Conservation (phyloP, 2,888 invertebrate genomes). For the Lycaena phlaeas region DNA sequence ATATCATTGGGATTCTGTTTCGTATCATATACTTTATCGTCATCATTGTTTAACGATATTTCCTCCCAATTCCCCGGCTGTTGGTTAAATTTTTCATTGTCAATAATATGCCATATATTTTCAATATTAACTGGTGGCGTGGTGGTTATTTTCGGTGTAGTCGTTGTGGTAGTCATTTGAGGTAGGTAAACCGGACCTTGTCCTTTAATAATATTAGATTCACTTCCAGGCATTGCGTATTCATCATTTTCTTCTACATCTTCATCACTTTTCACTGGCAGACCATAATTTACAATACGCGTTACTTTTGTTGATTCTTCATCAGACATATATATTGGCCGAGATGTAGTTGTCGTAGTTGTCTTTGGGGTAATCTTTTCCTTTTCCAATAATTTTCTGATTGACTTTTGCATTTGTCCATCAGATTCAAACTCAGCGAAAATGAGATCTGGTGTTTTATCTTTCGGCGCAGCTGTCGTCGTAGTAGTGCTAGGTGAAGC, state of each 20-base stretch:
- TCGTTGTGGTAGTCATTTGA: slow-evolving; percentile 23
- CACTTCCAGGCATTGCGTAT: slow-evolving; percentile 30
- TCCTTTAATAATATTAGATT: slow-evolving; percentile 27
- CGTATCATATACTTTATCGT: slow-evolving; percentile 13
- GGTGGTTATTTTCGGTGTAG: slow-evolving; percentile 29
- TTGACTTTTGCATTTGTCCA: slow-evolving; percentile 43
- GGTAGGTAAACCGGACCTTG: slow-evolving; percentile 37
- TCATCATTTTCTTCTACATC: slow-evolving; percentile 21
- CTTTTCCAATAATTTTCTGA: slow-evolving; percentile 51
- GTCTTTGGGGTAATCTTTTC: slow-evolving; percentile 35
- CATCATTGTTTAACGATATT: slow-evolving; percentile 28
- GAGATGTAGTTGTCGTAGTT: slow-evolving; percentile 29
- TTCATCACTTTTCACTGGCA: slow-evolving; percentile 23
- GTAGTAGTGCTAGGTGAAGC: slow-evolving; percentile 28
- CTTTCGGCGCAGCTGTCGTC: slow-evolving; percentile 30
- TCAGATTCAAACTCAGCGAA: slow-evolving; percentile 62
- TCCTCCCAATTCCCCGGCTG: slow-evolving; percentile 49
- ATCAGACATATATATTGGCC: slow-evolving; percentile 51
- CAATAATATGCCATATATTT: slow-evolving; percentile 64
- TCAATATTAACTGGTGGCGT: slow-evolving; percentile 41
- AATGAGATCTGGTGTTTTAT: slow-evolving; percentile 55
- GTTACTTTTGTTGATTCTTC: slow-evolving; percentile 27
- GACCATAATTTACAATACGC: slow-evolving; percentile 28
- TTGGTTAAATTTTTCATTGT: slow-evolving; percentile 48
- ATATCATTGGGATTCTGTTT: slow-evolving; percentile 8